Base-by-base conservation (phyloP, 2,888 invertebrate species). In the Lucinisca nassula region DNA sequence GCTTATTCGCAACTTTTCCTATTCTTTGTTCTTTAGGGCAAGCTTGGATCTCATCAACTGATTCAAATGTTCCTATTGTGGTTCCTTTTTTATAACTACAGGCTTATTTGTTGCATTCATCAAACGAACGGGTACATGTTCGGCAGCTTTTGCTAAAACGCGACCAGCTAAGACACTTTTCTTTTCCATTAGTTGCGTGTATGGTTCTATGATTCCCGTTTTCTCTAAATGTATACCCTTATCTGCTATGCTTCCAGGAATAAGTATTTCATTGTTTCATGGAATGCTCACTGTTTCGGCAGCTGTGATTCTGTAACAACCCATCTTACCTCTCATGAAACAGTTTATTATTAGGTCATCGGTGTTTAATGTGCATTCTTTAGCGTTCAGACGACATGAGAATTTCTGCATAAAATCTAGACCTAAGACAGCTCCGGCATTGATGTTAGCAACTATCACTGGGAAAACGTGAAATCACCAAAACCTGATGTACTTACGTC, bases 321-420 rank as follows among this genome's bases (percentile, higher is more conserved):
- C 55, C 55, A 55, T 55, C 21, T 55, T 55, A 14, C 55, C 55
- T 55, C n/a, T 55, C 55, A 55, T 55, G n/a, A 55, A 55, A 55
- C 55, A 55, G 21, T 55, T 55, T 55, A 55, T 55, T 30, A 30
- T 30, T 8, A 30, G 6, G 27, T 17, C 30, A 10, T 61, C 61
- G 10, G 61, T 61, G 27, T 61, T 61, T 30, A 61, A 30, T 61
- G 61, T 61, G 27, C 61, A 61, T 4, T 61, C 61, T 30, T 61
- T 61, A 4, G 27, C 27, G 61, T 61, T 61, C 27, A 61, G 27
- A 61, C 8, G 24, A 61, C 61, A 61, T 27, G 55, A 55, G 55
- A 55, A 55, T 55, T 55, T 55, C 55, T 55, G 55, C 55, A 55
- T 55, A 21, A 55, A 61, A 61, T 61, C 61, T 8, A 61, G 61